A percentile compares a stretch with the other conserved stretches of the same genome.
Conservation (phyloP, 2,113 vertebrate species). For the Manacus vitellinus region DNA sequence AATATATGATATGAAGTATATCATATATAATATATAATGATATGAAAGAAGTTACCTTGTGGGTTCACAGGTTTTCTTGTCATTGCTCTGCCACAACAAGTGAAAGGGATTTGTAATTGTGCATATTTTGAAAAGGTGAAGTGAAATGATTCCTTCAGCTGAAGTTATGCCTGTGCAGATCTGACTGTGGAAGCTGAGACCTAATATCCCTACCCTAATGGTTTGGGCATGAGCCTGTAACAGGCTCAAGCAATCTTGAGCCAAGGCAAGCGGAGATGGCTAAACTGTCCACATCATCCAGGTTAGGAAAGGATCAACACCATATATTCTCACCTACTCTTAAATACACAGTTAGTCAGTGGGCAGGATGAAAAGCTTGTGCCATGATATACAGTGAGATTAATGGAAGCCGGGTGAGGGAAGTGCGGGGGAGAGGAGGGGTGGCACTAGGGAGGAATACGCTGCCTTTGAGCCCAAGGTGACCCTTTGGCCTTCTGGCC, state of each 20-base stretch:
- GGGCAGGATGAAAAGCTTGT: neutral
- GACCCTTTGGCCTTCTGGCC: neutral
- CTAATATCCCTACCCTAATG: neutral
- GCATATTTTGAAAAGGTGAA: neutral
- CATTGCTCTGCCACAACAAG: neutral
- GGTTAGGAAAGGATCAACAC: neutral
- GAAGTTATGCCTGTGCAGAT: neutral
- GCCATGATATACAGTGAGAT: neutral
- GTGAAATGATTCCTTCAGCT: neutral
- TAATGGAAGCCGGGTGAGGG: no score
- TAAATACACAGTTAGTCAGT: neutral
- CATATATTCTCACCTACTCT: neutral
- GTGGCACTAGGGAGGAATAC: rapidly evolving
- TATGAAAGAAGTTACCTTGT: neutral
- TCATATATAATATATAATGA: no score
- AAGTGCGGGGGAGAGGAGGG: no score
- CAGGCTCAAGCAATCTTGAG: neutral
- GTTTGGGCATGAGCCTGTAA: neutral
- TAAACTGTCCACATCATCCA: neutral
- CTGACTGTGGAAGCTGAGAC: neutral
- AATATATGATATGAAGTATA: neutral
- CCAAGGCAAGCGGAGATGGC: neutral
- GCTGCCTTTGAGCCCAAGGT: neutral
- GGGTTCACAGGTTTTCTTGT: neutral
- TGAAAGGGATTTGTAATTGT: neutral